Evolutionary conservation across 2,113 vertebrate species (phyloP).

Genomic region (Pterocles orientalis): DNA sequence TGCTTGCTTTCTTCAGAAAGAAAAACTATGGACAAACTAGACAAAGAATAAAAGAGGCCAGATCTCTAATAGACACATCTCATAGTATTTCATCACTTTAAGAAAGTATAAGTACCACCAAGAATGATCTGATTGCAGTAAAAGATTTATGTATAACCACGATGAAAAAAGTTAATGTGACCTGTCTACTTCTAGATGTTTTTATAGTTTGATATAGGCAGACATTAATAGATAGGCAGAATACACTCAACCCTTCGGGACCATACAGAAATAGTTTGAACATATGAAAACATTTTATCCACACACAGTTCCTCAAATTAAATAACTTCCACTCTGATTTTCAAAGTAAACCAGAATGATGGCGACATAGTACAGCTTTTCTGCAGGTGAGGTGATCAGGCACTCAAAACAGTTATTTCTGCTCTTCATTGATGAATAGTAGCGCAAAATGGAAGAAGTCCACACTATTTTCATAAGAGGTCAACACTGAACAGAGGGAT

Average conservation of each 20-base stretch:
- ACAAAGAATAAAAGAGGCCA: neutral
- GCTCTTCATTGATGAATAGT: neutral
- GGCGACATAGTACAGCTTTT: neutral
- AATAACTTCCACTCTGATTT: neutral
- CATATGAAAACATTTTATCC: neutral
- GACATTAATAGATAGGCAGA: neutral
- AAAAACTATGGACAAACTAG: neutral
- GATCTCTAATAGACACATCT: neutral
- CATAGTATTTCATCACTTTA: neutral
- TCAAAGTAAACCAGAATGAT: neutral
- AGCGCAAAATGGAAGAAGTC: neutral
- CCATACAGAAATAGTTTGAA: neutral
- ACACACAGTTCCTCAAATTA: neutral
- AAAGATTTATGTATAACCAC: neutral
- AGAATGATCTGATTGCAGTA: neutral
- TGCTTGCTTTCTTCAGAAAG: neutral
- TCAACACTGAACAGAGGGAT: neutral
- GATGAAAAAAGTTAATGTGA: neutral
- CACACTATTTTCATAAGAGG: neutral
- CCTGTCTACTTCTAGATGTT: neutral
- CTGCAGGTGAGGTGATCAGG: neutral
- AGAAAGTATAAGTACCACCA: neutral
- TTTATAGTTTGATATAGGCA: neutral
- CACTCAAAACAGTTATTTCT: neutral
- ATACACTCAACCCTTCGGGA: neutral